phyloP scores from a whole-genome alignment of 2,797 vertebrate genomes.

The Tangara arthus region DNA sequence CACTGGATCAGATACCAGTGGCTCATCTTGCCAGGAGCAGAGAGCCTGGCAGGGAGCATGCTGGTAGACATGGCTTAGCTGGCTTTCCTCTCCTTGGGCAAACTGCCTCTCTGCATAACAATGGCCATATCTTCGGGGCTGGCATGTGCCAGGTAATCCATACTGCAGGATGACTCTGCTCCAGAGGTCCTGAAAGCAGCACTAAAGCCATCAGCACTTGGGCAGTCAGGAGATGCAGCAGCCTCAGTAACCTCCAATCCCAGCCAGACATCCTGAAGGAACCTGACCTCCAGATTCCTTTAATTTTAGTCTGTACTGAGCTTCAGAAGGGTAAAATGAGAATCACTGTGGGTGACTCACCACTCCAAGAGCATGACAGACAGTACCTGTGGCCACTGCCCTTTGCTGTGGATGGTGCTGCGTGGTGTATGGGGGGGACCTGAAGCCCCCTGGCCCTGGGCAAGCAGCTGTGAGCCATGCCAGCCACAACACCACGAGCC shows the following conservation, averaged over 20 bases:
- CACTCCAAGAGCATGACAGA: rapidly evolving
- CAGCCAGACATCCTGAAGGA: background rate
- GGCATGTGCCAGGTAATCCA: background rate
- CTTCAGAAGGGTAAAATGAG: background rate
- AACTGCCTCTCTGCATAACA: background rate
- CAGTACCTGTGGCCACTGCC: background rate
- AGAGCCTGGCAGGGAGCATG: background rate
- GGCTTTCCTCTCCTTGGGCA: background rate
- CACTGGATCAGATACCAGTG: background rate
- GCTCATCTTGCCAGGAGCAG: background rate
- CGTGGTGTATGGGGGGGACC: rapidly evolving
- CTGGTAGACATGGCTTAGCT: background rate
- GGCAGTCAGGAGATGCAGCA: background rate
- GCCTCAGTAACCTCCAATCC: background rate
- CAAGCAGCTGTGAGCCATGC: background rate
- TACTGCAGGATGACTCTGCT: background rate
- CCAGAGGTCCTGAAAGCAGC: background rate
- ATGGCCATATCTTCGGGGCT: background rate
- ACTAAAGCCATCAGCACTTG: background rate
- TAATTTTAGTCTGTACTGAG: background rate
- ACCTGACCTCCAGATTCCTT: background rate
- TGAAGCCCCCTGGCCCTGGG: background rate
- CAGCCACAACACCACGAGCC: rapidly evolving
- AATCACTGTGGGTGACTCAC: background rate
- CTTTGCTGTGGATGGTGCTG: background rate